Evolutionary conservation across 2,888 invertebrate genomes (phyloP).

Genomic region (Himalopsyche anomala): DNA sequence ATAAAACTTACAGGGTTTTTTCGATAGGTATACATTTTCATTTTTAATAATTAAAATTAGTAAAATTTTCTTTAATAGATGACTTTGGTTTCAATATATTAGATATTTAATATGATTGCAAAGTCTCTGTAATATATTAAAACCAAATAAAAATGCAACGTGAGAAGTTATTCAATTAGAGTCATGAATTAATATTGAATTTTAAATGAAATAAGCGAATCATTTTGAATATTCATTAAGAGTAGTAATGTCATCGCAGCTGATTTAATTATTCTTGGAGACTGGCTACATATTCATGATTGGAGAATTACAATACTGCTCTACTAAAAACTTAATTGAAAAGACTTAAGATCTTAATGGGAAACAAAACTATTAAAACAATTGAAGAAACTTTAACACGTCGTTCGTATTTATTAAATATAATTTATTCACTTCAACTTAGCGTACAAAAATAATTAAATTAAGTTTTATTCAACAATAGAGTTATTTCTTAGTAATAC

Average conservation of each 20-base stretch:
- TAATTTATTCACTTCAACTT: no score
- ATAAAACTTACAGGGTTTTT: no score
- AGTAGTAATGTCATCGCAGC: slow-evolving; percentile 35
- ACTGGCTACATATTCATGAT: slow-evolving; percentile 60
- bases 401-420: no score
- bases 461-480: no score
- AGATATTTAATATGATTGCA: neutral
- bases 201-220: slow-evolving; percentile 49
- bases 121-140: neutral
- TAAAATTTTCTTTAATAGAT: no score
- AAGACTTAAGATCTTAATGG: neutral
- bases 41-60: no score
- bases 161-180: slow-evolving; percentile 43
- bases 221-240: slow-evolving; percentile 52
- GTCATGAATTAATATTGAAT: slow-evolving; percentile 44
- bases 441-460: no score
- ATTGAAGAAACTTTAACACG: neutral
- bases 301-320: neutral
- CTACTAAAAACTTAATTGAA: neutral
- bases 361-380: neutral
- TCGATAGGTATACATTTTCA: no score
- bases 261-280: slow-evolving; percentile 58
- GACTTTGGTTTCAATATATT: no score
- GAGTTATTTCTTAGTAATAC: no score
- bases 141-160: neutral